Percentiles rank a stretch among this genome's conserved stretches.
These are phyloP conservation scores for Macroglossus sobrinus DNA, from an alignment of 2,113 vertebrate species.

Conservation along the genomic window DNA sequence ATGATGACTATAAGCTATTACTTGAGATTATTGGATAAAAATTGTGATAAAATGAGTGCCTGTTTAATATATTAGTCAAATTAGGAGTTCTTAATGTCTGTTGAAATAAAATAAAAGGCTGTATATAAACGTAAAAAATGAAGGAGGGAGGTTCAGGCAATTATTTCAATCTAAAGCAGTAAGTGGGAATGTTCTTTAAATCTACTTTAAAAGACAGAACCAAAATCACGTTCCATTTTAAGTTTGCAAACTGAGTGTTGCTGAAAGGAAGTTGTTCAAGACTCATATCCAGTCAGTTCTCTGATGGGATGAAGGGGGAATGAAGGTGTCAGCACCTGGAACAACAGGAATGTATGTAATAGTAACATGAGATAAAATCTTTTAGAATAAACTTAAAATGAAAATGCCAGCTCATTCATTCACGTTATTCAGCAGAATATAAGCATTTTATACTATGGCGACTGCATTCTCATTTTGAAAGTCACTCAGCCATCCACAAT, in stretches of 20 bases:
- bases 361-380: not conserved
- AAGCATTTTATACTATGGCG: not conserved
- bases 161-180: constrained; percentile 4
- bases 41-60: constrained; percentile 23
- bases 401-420: not conserved
- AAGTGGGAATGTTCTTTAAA: constrained; percentile 6
- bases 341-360: not conserved
- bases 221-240: not conserved
- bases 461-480: constrained; percentile 5
- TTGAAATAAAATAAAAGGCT: constrained; percentile 40
- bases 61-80: constrained; percentile 53
- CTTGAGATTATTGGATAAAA: constrained; percentile 49
- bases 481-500: not conserved
- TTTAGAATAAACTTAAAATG: constrained; percentile 15
- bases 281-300: not conserved
- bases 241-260: not conserved
- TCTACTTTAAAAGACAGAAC: not conserved
- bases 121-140: not conserved
- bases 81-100: constrained; percentile 4
- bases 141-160: not conserved
- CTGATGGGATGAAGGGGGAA: not conserved
- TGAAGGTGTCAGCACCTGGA: not conserved
- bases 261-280: not conserved
- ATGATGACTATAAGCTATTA: constrained; percentile 15
- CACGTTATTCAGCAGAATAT: not conserved